Percentiles rank a stretch among this genome's conserved stretches.
Evolutionary conservation across 2,797 vertebrate genomes (phyloP).

Genomic region (Trichosurus vulpecula): DNA sequence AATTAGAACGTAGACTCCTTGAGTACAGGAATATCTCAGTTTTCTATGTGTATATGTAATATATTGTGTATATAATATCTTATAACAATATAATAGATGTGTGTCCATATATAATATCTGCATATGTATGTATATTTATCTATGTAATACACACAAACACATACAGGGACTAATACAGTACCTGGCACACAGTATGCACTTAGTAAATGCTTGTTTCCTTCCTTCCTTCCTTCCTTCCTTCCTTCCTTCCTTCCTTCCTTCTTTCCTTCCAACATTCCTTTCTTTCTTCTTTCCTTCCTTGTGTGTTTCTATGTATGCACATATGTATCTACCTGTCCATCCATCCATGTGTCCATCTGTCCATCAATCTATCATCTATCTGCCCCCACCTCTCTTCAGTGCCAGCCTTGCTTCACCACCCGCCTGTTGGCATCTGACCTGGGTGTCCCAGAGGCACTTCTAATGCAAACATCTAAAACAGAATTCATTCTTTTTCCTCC

Average conservation of each 20-base stretch:
- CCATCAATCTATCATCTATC: background rate
- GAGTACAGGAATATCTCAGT: background rate
- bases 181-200: too few species aligned
- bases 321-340: too few species aligned
- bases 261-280: too few species aligned
- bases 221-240: background rate
- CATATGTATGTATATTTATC: too few species aligned
- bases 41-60: background rate
- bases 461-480: background rate
- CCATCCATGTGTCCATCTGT: background rate
- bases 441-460: too few species aligned
- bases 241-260: too few species aligned
- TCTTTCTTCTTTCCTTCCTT: too few species aligned
- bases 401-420: background rate
- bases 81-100: background rate
- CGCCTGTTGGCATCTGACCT: background rate
- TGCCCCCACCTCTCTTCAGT: background rate
- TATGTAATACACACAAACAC: too few species aligned
- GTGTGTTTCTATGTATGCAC: too few species aligned
- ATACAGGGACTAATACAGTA: background rate
- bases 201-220: background rate
- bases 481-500: too few species aligned
- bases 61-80: background rate
- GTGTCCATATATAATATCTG: background rate
- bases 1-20: background rate